Evolutionary conservation across 2,113 vertebrate species (phyloP), one percentile per base, ranked within the genome.

Genomic region (Gadus chalcogrammus): DNA sequence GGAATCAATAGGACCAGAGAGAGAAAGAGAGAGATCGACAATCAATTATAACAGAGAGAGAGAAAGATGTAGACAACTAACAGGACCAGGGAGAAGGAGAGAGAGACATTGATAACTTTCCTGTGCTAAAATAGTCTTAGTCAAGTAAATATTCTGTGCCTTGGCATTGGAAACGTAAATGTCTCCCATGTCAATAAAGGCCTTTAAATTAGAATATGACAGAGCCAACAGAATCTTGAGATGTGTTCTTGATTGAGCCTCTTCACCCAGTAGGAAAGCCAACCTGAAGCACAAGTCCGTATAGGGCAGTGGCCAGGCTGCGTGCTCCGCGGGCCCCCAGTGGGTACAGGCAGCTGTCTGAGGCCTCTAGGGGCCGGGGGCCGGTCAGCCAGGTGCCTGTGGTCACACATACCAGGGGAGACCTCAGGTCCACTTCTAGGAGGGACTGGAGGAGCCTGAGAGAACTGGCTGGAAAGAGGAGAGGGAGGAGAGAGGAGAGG

Each of bases 201-300:
- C 31, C 31, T 35, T 35, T 35, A 4, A 35, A 35, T 35, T 35
- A 35, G 31, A 35, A 35, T 7, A 7, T 35, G 31, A 12, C 12
- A 9, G 42, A 48, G 11, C 12, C 42, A 48, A 7, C 42, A 48
- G 42, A 9, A 13, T 48, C 42, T 48, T 13, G 9, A 48, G 42
- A 48, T 48, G 42, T 13, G 9, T 48, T 48, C 42, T 48, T 48
- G 8, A 48, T 12, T 48, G 13, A 5, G 15, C 70, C 20, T 17
- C 62, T 48, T 48, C 42, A 48, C 8, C 8, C 42, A 48, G 42
- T 48, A 48, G 8, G 11, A 61, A 48, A 48, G 11, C 3, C 15
- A 77, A 95, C 92, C 89, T 96, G 94, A 69, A 96, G 88, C 77
- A 96, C 79, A 65, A 98, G 91, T 81, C 94, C 95, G 79, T 93